These are phyloP conservation scores for Nesidiocoris tenuis DNA, from an alignment of 2,888 invertebrate species.

Conservation along the genomic window DNA sequence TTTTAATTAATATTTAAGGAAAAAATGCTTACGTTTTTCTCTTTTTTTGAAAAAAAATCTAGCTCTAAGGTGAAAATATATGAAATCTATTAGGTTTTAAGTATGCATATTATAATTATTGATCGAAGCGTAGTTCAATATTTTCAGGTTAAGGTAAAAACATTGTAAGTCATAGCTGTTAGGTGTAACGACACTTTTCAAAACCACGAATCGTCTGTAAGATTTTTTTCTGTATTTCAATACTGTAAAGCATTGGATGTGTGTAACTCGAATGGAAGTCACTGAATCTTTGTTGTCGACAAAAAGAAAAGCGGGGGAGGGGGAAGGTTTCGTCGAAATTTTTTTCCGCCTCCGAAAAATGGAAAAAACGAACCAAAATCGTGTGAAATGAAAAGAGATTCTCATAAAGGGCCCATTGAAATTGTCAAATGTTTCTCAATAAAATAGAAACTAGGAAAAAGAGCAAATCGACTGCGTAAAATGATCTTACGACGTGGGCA, in stretches of 20 bases:
- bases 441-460: background rate
- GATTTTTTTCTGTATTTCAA: no score
- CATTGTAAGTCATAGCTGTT: slow-evolving; percentile 50
- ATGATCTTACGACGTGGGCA: background rate
- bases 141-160: slow-evolving; percentile 44
- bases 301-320: no score
- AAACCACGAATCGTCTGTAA: slow-evolving; percentile 26
- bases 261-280: no score
- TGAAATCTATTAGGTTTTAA: background rate
- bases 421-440: background rate
- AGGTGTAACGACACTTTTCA: slow-evolving; percentile 47
- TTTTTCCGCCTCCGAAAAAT: no score
- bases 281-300: no score
- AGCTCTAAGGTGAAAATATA: slow-evolving; percentile 22
- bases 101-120: slow-evolving; percentile 12
- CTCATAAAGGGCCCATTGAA: background rate
- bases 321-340: no score
- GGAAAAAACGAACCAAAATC: background rate
- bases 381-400: background rate
- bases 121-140: slow-evolving; percentile 42
- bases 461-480: background rate
- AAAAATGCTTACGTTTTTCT: slow-evolving; percentile 45
- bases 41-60: slow-evolving; percentile 34
- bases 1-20: slow-evolving; percentile 39
- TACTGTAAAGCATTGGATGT: no score